Percentiles rank a stretch among this genome's conserved stretches.
Evolutionary conservation across 2,113 vertebrate species (phyloP).

Genomic region (Tapirus terrestris): DNA sequence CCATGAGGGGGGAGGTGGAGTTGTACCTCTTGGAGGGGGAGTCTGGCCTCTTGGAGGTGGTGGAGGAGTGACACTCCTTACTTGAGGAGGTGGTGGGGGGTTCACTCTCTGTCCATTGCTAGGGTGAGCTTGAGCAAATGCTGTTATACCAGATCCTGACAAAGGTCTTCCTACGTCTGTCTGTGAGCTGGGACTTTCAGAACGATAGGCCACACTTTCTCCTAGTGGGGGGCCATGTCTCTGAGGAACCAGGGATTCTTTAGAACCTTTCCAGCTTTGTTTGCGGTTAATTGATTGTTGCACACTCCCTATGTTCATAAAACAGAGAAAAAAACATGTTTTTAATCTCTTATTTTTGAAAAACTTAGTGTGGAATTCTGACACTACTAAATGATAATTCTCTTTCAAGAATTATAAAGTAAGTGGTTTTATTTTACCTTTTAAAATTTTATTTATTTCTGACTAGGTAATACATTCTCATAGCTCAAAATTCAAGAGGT

Average conservation of each 20-base stretch:
- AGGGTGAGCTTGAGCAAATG: constrained; percentile 91
- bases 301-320: constrained; percentile 85
- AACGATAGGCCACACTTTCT: constrained; percentile 91
- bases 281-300: constrained; percentile 93
- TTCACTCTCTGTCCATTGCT: constrained; percentile 92
- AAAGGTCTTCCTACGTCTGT: constrained; percentile 90
- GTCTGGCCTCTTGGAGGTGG: constrained; percentile 92
- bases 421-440: constrained; percentile 29
- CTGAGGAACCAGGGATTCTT: constrained; percentile 94
- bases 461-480: neutral
- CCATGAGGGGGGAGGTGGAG: constrained; percentile 92
- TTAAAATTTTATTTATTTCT: constrained; percentile 40
- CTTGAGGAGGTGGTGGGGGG: constrained; percentile 92
- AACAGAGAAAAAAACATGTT: constrained; percentile 47
- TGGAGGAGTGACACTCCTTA: constrained; percentile 93
- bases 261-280: constrained; percentile 98
- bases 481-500: constrained; percentile 24
- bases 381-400: neutral
- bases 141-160: constrained; percentile 89
- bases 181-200: constrained; percentile 93
- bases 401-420: constrained; percentile 43
- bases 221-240: constrained; percentile 91
- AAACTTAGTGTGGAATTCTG: constrained; percentile 45
- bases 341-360: constrained; percentile 55
- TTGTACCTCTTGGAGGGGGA: constrained; percentile 90